These are phyloP conservation scores for Pecten maximus DNA, from an alignment of 2,888 invertebrate genomes.

Conservation along the genomic window DNA sequence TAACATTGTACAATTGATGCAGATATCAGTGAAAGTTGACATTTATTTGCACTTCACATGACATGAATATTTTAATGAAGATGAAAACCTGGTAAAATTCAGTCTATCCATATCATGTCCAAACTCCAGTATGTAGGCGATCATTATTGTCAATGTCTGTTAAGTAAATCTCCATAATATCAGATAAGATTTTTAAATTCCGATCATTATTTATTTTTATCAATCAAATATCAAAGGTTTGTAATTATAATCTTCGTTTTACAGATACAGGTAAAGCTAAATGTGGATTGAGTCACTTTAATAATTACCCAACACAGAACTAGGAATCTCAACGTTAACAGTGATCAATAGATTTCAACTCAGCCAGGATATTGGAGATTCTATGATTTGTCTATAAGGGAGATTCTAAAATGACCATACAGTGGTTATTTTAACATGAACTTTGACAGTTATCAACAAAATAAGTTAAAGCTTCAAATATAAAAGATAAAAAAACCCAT, in stretches of 20 bases:
- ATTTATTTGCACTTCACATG: not conserved
- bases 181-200: not conserved
- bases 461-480: no score
- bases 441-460: no score
- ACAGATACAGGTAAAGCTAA: not conserved
- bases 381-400: not conserved
- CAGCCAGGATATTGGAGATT: not conserved
- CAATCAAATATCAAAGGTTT: slow-evolving; percentile 10
- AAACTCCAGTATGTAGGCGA: not conserved
- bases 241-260: slow-evolving; percentile 12
- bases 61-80: not conserved
- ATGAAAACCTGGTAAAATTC: not conserved
- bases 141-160: not conserved
- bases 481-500: no score
- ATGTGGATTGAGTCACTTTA: no score
- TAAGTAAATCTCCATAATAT: not conserved
- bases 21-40: slow-evolving; percentile 20
- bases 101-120: not conserved
- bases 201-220: slow-evolving; percentile 12
- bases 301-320: no score
- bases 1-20: not conserved
- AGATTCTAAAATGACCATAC: no score
- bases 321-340: no score
- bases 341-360: not conserved
- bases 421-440: no score